phyloP scores from a whole-genome alignment of 1,140 invertebrate species.

The Drosophila pandora region DNA sequence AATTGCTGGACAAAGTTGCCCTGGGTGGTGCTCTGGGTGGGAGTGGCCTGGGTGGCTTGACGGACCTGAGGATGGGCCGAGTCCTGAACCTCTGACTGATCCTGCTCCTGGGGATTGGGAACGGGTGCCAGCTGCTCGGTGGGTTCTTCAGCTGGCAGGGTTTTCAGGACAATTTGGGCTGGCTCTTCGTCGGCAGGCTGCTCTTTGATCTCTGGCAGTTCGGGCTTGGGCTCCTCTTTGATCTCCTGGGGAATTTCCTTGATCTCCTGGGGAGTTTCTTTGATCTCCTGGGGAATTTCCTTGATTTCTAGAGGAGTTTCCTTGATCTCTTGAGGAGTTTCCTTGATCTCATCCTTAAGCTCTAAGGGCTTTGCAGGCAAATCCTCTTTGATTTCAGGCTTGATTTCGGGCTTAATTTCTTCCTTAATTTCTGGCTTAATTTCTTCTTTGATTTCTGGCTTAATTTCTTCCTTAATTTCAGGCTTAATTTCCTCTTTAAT shows the following conservation, averaged over 20 bases:
- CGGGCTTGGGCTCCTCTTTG: constrained; percentile 8
- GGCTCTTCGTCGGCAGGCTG: constrained; percentile 7
- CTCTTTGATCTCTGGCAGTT: constrained; percentile 5
- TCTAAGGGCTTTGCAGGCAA: background rate
- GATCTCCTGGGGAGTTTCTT: too few species aligned
- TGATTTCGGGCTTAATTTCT: background rate
- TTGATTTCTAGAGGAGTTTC: constrained; percentile 5
- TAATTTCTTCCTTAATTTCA: background rate
- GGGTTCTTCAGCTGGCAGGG: constrained; percentile 32
- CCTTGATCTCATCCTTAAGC: constrained; percentile 16
- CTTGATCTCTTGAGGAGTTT: constrained; percentile 8
- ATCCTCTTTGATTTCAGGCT: constrained; percentile 3
- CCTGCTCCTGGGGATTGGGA: constrained; percentile 2
- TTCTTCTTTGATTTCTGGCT: constrained; percentile 2
- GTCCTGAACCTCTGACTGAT: constrained; percentile 9
- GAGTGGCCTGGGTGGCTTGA: constrained; percentile 76
- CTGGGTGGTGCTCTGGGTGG: constrained; percentile 70
- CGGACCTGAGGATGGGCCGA: constrained; percentile 56
- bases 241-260: constrained; percentile 12
- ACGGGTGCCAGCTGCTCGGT: background rate
- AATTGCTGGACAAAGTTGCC: constrained; percentile 79
- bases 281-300: constrained; percentile 2
- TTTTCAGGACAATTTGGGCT: constrained; percentile 25
- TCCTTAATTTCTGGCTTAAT: background rate
- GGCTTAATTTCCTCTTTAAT: background rate